Percentiles rank a stretch among this genome's conserved stretches.
phyloP scores from a whole-genome alignment of 2,888 invertebrate species.

The Microplitis manilae region DNA sequence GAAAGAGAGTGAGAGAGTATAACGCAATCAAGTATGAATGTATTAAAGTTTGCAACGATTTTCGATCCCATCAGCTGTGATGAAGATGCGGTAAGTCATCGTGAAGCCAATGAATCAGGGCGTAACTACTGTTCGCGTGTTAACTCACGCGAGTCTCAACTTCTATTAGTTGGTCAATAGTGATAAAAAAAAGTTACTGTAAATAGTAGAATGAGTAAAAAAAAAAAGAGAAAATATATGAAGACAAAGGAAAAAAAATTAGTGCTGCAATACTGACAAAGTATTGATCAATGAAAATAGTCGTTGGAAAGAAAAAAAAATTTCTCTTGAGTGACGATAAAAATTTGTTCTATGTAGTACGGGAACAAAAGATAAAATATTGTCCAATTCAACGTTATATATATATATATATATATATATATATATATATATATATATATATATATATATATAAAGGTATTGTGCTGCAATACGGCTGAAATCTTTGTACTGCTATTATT shows the following conservation, averaged over 20 bases:
- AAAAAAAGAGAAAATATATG: neutral
- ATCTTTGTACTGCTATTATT: neutral
- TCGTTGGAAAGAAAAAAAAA: neutral
- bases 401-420: neutral
- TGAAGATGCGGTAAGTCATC: constrained; percentile 6
- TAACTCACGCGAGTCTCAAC: neutral
- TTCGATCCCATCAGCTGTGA: constrained; percentile 15
- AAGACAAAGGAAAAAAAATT: neutral
- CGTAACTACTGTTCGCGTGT: neutral
- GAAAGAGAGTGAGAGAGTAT: neutral
- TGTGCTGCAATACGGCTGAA: constrained; percentile 11
- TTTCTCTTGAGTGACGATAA: neutral
- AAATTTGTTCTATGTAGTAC: neutral
- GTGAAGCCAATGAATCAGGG: constrained; percentile 16
- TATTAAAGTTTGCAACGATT: constrained; percentile 14
- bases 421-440: neutral
- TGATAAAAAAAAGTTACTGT: neutral
- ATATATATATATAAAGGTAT: neutral
- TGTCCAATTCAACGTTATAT: constrained; percentile 3
- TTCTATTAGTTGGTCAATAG: neutral
- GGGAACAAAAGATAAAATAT: neutral
- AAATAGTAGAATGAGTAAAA: neutral
- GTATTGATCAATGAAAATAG: neutral
- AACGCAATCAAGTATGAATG: constrained; percentile 21
- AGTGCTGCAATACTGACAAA: constrained; percentile 1